Evolutionary conservation across 2,888 invertebrate genomes (phyloP), one percentile per base, ranked within the genome.

Genomic region (Sabellastarte sp.): DNA sequence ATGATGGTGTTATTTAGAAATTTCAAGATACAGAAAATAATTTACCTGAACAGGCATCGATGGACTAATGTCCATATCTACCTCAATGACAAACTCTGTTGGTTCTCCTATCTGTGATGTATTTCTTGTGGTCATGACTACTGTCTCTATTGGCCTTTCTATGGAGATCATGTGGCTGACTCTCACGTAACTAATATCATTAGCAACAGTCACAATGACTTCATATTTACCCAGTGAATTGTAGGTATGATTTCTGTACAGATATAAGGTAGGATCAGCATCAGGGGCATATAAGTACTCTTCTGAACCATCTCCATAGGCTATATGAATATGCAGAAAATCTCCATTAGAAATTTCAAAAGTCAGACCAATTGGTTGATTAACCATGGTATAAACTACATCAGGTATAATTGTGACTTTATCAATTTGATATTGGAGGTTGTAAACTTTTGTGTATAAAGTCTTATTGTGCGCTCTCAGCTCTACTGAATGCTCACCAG

Each of bases 111-210:
- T 72, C 26, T 74, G 66, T 0, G 75, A 76, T 28, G 77, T 70
- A 61, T 79, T 75, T 24, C 52, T 59, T 1, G 74, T 69, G 26
- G 26, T 29, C 63, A 68, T 61, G 5, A 41, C 57, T 0, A 77
- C 73, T 4, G 63, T 65, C 4, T 50, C 65, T n/a, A 82, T 65
- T 0, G 77, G 76, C n/a, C 80, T 74, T 61, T 82, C 80, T 2
- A 81, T 76, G 1, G 79, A 77, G 2, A 81, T 71, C 3, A 74
- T 68, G 56, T 73, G 55, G 10, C 63, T 69, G 3, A 64, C 64
- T 0, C 58, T 63, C n/a, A 62, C 63, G 28, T 57, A 64, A 52
- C 77, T 76, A 24, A 80, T 68, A 61, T 77, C 79, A 57, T 81
- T 82, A 28, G 72, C 74, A 1, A 76, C 68, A 15, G 62, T 69